Percentiles rank a stretch among this genome's conserved stretches.
Conservation (phyloP, 2,888 invertebrate genomes). For the Girardia tigrina region DNA sequence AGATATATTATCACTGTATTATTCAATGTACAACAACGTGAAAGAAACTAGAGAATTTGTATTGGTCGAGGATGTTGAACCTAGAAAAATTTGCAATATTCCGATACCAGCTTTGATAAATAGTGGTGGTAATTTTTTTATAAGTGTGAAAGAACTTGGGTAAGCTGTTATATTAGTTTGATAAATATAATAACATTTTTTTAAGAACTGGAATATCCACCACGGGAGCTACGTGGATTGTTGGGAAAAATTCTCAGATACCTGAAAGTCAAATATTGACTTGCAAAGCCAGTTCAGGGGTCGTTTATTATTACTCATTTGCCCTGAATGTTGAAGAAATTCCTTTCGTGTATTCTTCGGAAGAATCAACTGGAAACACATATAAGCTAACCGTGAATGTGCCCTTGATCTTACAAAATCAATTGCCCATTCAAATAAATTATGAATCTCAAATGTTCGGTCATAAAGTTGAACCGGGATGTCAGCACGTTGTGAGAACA, state of each 20-base stretch:
- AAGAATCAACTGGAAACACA: background rate
- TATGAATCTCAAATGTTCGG: conserved; percentile 14
- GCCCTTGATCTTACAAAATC: conserved; percentile 21
- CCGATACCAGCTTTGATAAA: background rate
- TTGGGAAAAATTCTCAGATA: background rate
- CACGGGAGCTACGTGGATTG: background rate
- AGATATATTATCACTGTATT: background rate
- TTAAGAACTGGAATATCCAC: background rate
- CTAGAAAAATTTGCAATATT: background rate
- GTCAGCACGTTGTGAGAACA: background rate
- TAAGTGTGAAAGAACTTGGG: background rate
- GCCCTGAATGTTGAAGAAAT: background rate
- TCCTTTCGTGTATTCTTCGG: background rate
- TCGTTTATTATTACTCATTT: background rate
- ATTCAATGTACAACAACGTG: background rate
- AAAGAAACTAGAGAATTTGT: background rate
- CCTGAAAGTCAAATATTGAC: background rate
- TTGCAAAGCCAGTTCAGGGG: background rate
- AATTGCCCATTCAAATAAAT: conserved; percentile 1
- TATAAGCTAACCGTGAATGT: background rate
- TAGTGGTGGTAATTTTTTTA: background rate
- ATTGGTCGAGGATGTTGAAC: background rate
- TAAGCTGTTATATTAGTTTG: background rate
- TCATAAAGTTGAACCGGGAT: background rate
- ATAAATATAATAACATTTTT: background rate